Base-by-base conservation (phyloP, 2,113 vertebrate species). In the Gymnocephalus cernua region DNA sequence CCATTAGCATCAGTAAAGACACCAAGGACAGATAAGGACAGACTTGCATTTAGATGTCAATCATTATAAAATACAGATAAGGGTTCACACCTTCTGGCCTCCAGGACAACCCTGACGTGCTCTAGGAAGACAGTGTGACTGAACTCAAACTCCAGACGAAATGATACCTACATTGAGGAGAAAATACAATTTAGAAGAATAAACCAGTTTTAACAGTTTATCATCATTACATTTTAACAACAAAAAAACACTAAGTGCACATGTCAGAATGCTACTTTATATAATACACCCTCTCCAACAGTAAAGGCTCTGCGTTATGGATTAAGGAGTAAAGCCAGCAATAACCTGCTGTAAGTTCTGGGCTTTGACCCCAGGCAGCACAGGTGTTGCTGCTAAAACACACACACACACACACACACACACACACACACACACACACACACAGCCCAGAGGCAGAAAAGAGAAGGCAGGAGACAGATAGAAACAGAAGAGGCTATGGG, bases 121-220 rank as follows among this genome's bases (percentile, higher is more conserved):
- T 96, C 94, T 10, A 99, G 90, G 90, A 98, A 97, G 64, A 96
- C 2, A 0, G 93, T 94, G 19, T 95, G 97, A 92, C 96, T 99
- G 92, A 99, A 98, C 71, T 99, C 97, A 16, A 99, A 97, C 94
- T 99, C 98, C 88, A 99, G 92, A 13, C 97, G 97, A 86, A 99
- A 98, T 45, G 93, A 90, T 0, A 98, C 97, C 98, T 99, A 21
- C 10, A 53, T 3, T 51, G 27, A 70, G 21, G 3, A 77, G 19
- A 67, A 59, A 29, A 53, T 0, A 48, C 67, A 54, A 12, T 51
- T 67, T 12, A 61, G 61, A 61, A 29, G n/a, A 71, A 48, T 11
- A 21, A 82, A 79, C 63, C 48, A 48, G 21, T 47, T 61, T 66
- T 1, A 14, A 0, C 70, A 25, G 11, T 69, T 10, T 48, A 23